phyloP scores from a whole-genome alignment of 1,140 invertebrate genomes.

The Rhysida immarginata region DNA sequence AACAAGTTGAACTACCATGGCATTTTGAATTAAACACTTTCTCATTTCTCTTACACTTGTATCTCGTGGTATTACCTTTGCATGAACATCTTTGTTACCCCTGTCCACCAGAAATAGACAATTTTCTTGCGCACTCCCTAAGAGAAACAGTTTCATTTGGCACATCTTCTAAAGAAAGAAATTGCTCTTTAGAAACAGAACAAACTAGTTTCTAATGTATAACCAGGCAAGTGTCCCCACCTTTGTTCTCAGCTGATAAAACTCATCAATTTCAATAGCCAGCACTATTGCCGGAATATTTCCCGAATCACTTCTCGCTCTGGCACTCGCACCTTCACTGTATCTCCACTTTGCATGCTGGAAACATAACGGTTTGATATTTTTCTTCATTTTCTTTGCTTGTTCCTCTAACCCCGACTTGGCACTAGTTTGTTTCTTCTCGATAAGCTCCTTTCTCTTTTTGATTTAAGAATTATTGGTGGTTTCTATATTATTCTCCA shows the following conservation, averaged over 20 bases:
- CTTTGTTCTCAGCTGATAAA: not conserved
- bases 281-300: not conserved
- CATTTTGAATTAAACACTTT: slow-evolving; percentile 5
- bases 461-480: too few species aligned
- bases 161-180: not conserved
- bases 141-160: not conserved
- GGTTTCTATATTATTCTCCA: too few species aligned
- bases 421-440: too few species aligned
- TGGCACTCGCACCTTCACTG: not conserved
- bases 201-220: not conserved
- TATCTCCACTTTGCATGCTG: not conserved
- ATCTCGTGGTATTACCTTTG: not conserved
- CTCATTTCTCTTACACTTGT: not conserved
- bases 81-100: not conserved
- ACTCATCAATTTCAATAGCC: not conserved
- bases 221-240: not conserved
- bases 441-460: too few species aligned
- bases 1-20: not conserved
- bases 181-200: not conserved
- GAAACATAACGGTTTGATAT: not conserved
- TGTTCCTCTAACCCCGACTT: not conserved
- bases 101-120: not conserved
- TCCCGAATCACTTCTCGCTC: not conserved
- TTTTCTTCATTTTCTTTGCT: not conserved
- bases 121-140: not conserved